Conservation (phyloP, 2,113 vertebrate genomes). For the Ameiurus melas region DNA sequence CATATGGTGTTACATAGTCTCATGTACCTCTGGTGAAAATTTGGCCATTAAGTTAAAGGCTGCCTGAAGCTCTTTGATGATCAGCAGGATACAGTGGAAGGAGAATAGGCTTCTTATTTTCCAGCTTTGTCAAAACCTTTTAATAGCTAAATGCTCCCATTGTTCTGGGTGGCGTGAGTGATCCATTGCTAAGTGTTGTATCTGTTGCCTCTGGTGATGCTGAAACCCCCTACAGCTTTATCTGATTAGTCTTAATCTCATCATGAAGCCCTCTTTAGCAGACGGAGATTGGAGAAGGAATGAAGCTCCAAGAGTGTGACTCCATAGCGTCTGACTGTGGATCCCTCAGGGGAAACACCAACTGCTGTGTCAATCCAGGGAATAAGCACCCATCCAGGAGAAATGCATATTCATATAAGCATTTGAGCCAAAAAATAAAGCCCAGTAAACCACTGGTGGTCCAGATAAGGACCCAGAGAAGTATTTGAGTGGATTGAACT, state of each 20-base stretch:
- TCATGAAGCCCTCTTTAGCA: constrained; percentile 28
- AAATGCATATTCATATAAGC: neutral
- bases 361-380: constrained; percentile 6
- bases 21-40: constrained; percentile 1
- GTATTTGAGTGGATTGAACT: neutral
- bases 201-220: constrained; percentile 30
- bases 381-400: neutral
- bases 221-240: constrained; percentile 8
- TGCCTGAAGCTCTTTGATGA: constrained; percentile 42
- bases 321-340: constrained; percentile 63
- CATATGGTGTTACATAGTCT: constrained; percentile 22
- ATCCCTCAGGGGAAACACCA: constrained; percentile 39
- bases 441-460: neutral
- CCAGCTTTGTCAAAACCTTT: constrained; percentile 17
- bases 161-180: constrained; percentile 7
- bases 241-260: constrained; percentile 17
- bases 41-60: constrained; percentile 13
- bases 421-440: neutral
- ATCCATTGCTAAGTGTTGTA: constrained; percentile 1
- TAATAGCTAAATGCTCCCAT: constrained; percentile 21
- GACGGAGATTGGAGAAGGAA: constrained; percentile 1
- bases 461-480: neutral
- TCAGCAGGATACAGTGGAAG: constrained; percentile 47
- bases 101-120: constrained; percentile 22
- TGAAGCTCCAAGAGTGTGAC: constrained; percentile 42